Conservation (phyloP, 2,797 vertebrate species). For the Platyrinchus mystaceus region DNA sequence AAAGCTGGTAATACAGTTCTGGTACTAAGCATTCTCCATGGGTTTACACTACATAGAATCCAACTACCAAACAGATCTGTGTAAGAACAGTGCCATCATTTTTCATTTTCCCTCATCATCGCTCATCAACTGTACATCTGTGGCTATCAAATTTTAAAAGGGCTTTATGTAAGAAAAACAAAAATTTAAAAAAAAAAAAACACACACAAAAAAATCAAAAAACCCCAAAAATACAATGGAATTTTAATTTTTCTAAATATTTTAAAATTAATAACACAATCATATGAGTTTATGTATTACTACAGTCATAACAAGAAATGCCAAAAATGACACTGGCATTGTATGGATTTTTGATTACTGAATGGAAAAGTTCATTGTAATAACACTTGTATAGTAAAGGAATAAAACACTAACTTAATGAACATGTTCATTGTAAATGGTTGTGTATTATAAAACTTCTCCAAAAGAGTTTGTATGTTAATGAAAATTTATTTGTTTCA, state of each 20-base stretch:
- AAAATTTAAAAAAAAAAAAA: neutral
- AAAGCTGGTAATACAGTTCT: slow-evolving; percentile 43
- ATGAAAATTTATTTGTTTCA: slow-evolving; percentile 71
- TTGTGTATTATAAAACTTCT: slow-evolving; percentile 78
- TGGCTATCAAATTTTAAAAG: slow-evolving; percentile 76
- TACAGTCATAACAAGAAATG: slow-evolving; percentile 68
- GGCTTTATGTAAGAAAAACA: slow-evolving; percentile 81
- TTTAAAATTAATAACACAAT: slow-evolving; percentile 75
- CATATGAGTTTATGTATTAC: slow-evolving; percentile 74
- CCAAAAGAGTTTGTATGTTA: slow-evolving; percentile 75
- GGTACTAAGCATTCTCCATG: slow-evolving; percentile 63
- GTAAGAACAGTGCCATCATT: slow-evolving; percentile 55
- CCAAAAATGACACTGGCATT: slow-evolving; percentile 68
- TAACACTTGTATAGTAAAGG: slow-evolving; percentile 86
- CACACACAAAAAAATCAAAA: neutral
- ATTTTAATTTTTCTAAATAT: slow-evolving; percentile 78
- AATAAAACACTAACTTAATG: slow-evolving; percentile 86
- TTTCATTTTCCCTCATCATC: slow-evolving; percentile 38
- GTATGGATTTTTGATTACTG: slow-evolving; percentile 81
- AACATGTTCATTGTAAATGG: slow-evolving; percentile 75
- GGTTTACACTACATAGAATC: slow-evolving; percentile 64
- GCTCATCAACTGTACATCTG: slow-evolving; percentile 30
- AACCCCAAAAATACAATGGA: slow-evolving; percentile 57
- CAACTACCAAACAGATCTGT: slow-evolving; percentile 41
- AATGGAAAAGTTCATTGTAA: slow-evolving; percentile 80